Evolutionary conservation across 1,140 invertebrate species (phyloP), one percentile per base, ranked within the genome.

Genomic region (Drosophila pseudoananassae): DNA sequence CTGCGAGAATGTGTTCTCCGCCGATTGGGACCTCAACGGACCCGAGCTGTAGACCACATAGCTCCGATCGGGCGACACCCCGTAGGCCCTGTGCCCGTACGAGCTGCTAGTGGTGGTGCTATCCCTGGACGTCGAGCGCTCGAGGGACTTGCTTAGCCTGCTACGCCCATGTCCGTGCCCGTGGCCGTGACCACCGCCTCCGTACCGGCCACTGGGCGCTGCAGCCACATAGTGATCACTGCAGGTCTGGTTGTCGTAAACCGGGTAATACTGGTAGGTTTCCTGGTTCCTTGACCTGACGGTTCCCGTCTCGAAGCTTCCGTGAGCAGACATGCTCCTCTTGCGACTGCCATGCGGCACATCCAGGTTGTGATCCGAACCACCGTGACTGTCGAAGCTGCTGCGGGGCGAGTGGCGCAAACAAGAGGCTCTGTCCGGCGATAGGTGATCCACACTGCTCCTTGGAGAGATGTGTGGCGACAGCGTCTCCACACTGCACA

Each of bases 241-340:
- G 53, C 90, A 91, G 4, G 90, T 91, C 61, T 90, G 90, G 78
- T 91, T 91, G 59, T 91, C 90, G 36, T 92, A 90, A 17, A 91
- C 90, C 33, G 91, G 91, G 70, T 92, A 92, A 49, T 92, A 92
- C 14, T 92, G 91, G 64, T 92, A 92, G 56, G 83, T 78, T 29
- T 90, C 84, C 74, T 92, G 91, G 15, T 51, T 29, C 0, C 68
- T 50, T 0, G 55, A 31, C 15, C 65, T 55, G 8, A 29, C 15
- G 17, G 82, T 74, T 20, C 85, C 82, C 9, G 76, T 90, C 36
- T 92, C 91, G 7, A 92, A 90, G 66, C 88, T 91, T 10, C 90
- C 88, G 33, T 92, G 91, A 10, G 91, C 91, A 0, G 91, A 92
- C 58, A 88, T 77, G 63, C 91, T 92, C 14, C 91, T 74, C 69